phyloP scores from a whole-genome alignment of 2,797 vertebrate species.

The Lateolabrax maculatus region DNA sequence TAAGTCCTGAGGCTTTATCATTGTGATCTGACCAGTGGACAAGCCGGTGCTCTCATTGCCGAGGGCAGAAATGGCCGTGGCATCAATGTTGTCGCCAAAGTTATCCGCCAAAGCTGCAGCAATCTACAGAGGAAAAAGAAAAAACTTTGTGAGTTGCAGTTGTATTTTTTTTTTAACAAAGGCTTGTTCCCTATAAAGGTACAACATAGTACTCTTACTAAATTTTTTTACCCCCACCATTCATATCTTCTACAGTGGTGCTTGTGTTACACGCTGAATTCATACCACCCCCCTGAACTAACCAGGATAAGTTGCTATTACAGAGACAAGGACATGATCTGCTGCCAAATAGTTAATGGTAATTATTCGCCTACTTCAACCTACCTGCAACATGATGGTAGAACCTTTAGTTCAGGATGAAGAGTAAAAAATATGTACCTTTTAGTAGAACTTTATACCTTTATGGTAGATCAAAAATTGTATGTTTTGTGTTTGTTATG shows the following conservation, averaged over 20 bases:
- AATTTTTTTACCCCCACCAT: neutral
- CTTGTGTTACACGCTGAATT: neutral
- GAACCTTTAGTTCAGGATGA: too few relatives aligned
- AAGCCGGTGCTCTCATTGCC: conserved; percentile 69
- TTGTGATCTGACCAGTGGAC: conserved; percentile 71
- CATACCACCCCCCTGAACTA: too few relatives aligned
- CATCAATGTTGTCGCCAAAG: conserved; percentile 50
- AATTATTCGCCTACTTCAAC: too few relatives aligned
- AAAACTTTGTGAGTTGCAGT: neutral
- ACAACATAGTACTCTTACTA: neutral
- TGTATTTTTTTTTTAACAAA: neutral
- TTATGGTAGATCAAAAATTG: too few relatives aligned
- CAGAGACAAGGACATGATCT: neutral
- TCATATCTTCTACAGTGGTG: neutral
- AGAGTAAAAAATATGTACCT: too few relatives aligned
- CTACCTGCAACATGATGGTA: too few relatives aligned
- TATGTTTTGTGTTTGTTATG: too few relatives aligned
- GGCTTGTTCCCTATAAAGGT: neutral
- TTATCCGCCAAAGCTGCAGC: conserved; percentile 75
- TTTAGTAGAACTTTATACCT: neutral
- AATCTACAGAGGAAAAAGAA: conserved; percentile 53
- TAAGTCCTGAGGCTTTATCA: conserved; percentile 40
- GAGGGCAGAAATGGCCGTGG: conserved; percentile 52
- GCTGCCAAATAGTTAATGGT: too few relatives aligned
- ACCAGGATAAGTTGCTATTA: neutral